These are phyloP conservation scores for Sussaba pulchella DNA, from an alignment of 2,888 invertebrate species.

Conservation along the genomic window DNA sequence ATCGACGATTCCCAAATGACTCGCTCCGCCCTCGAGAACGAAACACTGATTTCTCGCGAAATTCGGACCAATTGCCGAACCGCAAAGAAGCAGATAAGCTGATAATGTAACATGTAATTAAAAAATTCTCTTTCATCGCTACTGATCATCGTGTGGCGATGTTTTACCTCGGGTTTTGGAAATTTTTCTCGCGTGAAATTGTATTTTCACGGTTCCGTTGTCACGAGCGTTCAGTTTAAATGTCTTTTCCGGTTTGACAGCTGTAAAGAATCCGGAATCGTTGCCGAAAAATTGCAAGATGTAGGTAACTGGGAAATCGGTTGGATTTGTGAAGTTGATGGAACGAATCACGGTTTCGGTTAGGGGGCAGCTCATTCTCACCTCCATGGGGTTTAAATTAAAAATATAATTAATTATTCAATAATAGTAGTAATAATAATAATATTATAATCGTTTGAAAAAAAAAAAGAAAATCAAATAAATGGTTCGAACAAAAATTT, in stretches of 20 bases:
- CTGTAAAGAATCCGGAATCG: conserved; percentile 69
- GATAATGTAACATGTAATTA: neutral
- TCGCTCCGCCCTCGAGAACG: conserved; percentile 74
- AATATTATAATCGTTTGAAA: too few species aligned
- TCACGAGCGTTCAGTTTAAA: conserved; percentile 68
- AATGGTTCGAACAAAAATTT: neutral
- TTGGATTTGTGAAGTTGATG: conserved; percentile 70
- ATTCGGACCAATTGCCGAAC: conserved; percentile 73
- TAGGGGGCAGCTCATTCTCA: conserved; percentile 72
- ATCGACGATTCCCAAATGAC: conserved; percentile 69
- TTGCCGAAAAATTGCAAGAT: conserved; percentile 75
- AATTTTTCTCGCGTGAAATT: conserved; percentile 76
- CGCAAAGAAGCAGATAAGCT: conserved; percentile 74
- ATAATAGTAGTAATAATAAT: neutral
- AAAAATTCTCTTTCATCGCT: neutral
- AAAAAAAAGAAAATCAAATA: neutral
- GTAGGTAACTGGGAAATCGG: conserved; percentile 69
- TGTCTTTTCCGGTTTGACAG: conserved; percentile 57
- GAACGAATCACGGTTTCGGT: conserved; percentile 66
- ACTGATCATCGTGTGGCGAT: neutral
- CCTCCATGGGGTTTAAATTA: conserved; percentile 46
- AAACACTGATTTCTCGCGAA: conserved; percentile 77
- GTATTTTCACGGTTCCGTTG: conserved; percentile 68
- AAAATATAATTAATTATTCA: neutral
- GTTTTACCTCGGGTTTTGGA: conserved; percentile 70